Evolutionary conservation across 2,113 vertebrate species (phyloP).

Genomic region (Cinclus cinclus): DNA sequence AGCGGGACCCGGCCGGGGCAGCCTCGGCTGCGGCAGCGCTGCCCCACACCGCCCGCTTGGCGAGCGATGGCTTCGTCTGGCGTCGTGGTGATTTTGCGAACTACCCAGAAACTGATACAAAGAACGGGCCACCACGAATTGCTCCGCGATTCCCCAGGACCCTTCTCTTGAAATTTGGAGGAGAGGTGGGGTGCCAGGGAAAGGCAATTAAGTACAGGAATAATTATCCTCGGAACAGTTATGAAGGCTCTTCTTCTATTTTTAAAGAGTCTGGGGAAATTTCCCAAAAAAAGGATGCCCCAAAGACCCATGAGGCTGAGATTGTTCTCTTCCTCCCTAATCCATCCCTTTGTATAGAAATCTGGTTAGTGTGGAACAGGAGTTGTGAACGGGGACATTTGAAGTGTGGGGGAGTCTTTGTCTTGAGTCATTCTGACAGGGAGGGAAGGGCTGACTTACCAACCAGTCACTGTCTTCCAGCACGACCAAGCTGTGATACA

Average conservation of each 20-base stretch:
- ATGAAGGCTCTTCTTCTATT: constrained; percentile 29
- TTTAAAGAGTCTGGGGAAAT: constrained; percentile 27
- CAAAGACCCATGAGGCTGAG: not conserved
- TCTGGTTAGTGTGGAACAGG: constrained; percentile 3
- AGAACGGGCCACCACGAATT: constrained; percentile 6
- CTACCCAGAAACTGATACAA: constrained; percentile 27
- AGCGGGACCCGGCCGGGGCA: not conserved
- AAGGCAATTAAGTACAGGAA: constrained; percentile 29
- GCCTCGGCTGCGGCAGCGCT: not conserved
- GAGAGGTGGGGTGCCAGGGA: constrained; percentile 8
- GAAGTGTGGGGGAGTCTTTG: constrained; percentile 54
- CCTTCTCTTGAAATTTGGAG: constrained; percentile 42
- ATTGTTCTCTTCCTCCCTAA: not conserved
- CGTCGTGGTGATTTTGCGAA: not conserved
- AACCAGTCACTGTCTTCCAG: constrained; percentile 42
- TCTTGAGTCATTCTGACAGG: constrained; percentile 48
- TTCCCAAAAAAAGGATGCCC: constrained; percentile 40
- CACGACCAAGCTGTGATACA: not conserved
- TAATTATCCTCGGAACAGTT: constrained; percentile 18
- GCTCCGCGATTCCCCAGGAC: not conserved
- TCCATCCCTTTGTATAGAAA: not conserved
- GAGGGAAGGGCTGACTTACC: constrained; percentile 49
- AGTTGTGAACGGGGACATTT: constrained; percentile 35
- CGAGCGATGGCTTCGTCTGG: not conserved
- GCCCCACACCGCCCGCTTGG: not conserved